Percentiles rank a stretch among this genome's conserved stretches.
Conservation (phyloP, 2,113 vertebrate species). For the Tragelaphus imberbis region DNA sequence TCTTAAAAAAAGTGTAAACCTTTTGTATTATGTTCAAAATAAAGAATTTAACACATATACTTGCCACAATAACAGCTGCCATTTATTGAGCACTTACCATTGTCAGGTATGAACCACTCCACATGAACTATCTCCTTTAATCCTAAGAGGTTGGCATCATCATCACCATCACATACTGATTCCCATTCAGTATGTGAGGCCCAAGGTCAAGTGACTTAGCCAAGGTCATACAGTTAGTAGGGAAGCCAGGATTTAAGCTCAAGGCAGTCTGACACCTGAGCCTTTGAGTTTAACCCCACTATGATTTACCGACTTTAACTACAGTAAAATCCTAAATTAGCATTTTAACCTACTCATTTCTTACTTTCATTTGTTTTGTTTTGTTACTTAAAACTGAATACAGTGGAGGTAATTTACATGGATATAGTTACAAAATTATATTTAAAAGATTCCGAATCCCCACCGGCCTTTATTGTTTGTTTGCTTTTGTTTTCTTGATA, state of each 20-base stretch:
- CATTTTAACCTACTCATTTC: background rate
- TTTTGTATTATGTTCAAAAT: background rate
- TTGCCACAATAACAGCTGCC: background rate
- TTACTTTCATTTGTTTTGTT: background rate
- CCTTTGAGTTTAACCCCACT: background rate
- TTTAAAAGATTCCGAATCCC: slow-evolving; percentile 11
- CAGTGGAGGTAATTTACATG: background rate
- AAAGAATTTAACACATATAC: background rate
- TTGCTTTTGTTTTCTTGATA: background rate
- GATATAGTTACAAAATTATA: background rate
- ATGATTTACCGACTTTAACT: background rate
- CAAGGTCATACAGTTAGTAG: background rate
- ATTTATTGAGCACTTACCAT: background rate
- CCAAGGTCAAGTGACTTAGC: background rate
- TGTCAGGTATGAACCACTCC: background rate
- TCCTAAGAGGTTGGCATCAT: background rate
- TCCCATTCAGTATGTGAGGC: background rate
- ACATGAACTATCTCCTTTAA: background rate
- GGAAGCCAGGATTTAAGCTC: background rate
- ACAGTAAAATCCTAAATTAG: background rate
- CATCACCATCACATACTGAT: background rate
- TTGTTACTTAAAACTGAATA: slow-evolving; percentile 32
- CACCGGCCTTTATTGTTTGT: background rate
- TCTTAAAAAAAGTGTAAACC: background rate
- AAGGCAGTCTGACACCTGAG: background rate